These are phyloP conservation scores for Nycteola revayana DNA, from an alignment of 2,888 invertebrate genomes.

Conservation along the genomic window DNA sequence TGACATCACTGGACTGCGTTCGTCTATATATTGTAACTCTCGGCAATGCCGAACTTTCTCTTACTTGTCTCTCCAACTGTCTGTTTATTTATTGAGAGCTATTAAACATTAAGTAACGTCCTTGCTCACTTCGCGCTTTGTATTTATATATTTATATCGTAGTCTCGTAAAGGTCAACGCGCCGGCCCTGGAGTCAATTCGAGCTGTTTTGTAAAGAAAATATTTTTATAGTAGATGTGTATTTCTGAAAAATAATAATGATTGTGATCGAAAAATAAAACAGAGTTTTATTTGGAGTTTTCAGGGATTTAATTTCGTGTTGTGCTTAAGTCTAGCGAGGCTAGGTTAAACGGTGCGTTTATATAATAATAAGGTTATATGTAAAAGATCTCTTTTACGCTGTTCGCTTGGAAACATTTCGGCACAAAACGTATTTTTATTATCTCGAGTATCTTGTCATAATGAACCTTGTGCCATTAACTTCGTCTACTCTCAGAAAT, in stretches of 20 bases:
- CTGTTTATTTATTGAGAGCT: slow-evolving; percentile 53
- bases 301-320: slow-evolving; percentile 71
- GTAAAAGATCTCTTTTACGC: slow-evolving; percentile 56
- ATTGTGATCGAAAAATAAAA: slow-evolving; percentile 77
- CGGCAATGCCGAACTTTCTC: slow-evolving; percentile 24
- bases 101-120: slow-evolving; percentile 52
- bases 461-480: slow-evolving; percentile 76
- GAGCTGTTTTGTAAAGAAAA: slow-evolving; percentile 59
- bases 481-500: slow-evolving; percentile 67
- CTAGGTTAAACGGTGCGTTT: slow-evolving; percentile 65
- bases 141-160: slow-evolving; percentile 58
- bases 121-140: slow-evolving; percentile 74
- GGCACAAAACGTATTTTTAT: slow-evolving; percentile 51
- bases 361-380: slow-evolving; percentile 49
- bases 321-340: slow-evolving; percentile 75
- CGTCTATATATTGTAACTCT: slow-evolving; percentile 12
- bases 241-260: slow-evolving; percentile 70
- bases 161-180: slow-evolving; percentile 41
- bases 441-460: slow-evolving; percentile 70
- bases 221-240: slow-evolving; percentile 74
- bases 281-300: slow-evolving; percentile 81
- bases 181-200: slow-evolving; percentile 68
- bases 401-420: slow-evolving; percentile 37
- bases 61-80: slow-evolving; percentile 27
- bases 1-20: background rate